These are phyloP conservation scores for Ricordea florida DNA, from an alignment of 92 coral and sea anemone species.

Conservation along the genomic window DNA sequence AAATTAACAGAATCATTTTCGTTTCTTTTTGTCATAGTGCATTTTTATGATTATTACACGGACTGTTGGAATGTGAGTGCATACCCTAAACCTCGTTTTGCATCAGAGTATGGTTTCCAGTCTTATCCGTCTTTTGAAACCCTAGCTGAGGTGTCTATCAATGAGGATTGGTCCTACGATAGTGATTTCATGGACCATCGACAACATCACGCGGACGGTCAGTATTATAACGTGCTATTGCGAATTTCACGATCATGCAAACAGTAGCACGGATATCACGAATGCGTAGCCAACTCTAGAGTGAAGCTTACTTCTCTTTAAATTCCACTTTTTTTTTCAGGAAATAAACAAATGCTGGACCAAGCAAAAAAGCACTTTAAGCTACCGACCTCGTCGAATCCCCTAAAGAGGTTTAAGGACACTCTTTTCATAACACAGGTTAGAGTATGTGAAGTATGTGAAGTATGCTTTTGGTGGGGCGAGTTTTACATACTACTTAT, in stretches of 20 bases:
- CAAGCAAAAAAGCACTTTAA: constrained; percentile 78
- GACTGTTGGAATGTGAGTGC: constrained; percentile 91
- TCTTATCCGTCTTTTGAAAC: constrained; percentile 98
- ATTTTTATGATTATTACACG: constrained; percentile 86
- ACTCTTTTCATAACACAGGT: constrained; percentile 90
- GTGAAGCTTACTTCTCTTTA: too few relatives aligned
- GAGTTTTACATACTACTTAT: too few relatives aligned
- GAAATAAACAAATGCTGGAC: constrained; percentile 80
- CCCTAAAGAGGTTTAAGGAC: constrained; percentile 70
- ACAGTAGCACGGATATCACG: background rate
- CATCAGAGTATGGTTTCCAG: constrained; percentile 99
- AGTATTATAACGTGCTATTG: background rate
- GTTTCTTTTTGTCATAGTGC: constrained; percentile 57
- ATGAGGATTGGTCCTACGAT: constrained; percentile 87
- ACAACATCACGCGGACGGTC: constrained; percentile 93
- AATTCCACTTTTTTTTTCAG: constrained; percentile 25
- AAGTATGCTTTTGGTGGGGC: too few relatives aligned
- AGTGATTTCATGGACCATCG: constrained; percentile 93
- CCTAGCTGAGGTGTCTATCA: constrained; percentile 74
- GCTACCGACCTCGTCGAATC: constrained; percentile 67
- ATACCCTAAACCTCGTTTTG: constrained; percentile 95
- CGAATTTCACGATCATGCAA: background rate
- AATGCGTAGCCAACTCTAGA: too few relatives aligned
- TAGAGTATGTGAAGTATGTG: too few relatives aligned
- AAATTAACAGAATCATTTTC: too few relatives aligned